phyloP scores from a whole-genome alignment of 2,113 vertebrate genomes.

The Felis catus region F.catus_Fca126_mat1.0 CM031416.1:148953501-148954000 shows the following conservation, averaged over 20 bases:
- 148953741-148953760: no score
- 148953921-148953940: not conserved
- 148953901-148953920: not conserved
- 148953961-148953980: not conserved
- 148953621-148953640: no score
- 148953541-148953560: not conserved
- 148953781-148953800: not conserved
- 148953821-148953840: not conserved
- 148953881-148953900: rapidly evolving
- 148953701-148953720: rapidly evolving
- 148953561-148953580: not conserved
- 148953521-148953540: no score
- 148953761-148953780: not conserved
- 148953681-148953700: not conserved
- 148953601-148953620: no score
- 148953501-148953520: not conserved
- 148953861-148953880: not conserved
- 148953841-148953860: not conserved
- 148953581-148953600: not conserved
- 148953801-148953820: not conserved
- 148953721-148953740: no score
- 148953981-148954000: not conserved
- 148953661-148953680: no score
- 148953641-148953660: not conserved
- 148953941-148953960: no score